Conservation (phyloP, 2,113 vertebrate species). For the Machaerirhynchus nigripectus region DNA sequence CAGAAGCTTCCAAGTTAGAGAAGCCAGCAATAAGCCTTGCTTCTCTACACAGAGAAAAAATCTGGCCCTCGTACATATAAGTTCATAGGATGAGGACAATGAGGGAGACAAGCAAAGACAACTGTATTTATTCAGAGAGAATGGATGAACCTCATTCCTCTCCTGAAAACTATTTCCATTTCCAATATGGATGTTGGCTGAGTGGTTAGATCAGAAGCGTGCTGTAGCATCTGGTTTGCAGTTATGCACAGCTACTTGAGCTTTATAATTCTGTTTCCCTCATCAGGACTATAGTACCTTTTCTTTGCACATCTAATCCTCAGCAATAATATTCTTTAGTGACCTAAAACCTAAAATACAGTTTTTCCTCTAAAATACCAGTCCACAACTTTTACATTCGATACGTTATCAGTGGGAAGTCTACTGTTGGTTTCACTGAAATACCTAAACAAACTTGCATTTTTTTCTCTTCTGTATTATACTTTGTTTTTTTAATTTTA, state of each 20-base stretch:
- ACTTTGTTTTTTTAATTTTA: background rate
- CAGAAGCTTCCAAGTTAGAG: background rate
- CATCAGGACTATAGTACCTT: background rate
- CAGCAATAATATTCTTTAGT: background rate
- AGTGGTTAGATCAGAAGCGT: background rate
- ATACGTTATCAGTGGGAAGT: background rate
- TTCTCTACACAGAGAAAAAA: background rate
- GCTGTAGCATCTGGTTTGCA: constrained; percentile 13
- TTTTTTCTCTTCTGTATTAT: background rate
- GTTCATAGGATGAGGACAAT: background rate
- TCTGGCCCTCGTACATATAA: background rate
- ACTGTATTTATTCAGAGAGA: background rate
- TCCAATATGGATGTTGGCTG: background rate
- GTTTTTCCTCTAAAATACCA: background rate
- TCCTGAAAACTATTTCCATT: background rate
- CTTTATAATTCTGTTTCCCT: background rate
- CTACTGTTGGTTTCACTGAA: background rate
- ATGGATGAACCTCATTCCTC: background rate
- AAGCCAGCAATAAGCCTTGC: background rate
- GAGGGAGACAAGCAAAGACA: background rate
- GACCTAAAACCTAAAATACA: background rate
- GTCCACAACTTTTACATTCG: background rate
- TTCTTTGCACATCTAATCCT: background rate
- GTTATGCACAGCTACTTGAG: background rate
- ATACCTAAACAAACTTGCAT: background rate